These are phyloP conservation scores for Sinonovacula constricta DNA, from an alignment of 1,140 invertebrate genomes.

Conservation along the genomic window DNA sequence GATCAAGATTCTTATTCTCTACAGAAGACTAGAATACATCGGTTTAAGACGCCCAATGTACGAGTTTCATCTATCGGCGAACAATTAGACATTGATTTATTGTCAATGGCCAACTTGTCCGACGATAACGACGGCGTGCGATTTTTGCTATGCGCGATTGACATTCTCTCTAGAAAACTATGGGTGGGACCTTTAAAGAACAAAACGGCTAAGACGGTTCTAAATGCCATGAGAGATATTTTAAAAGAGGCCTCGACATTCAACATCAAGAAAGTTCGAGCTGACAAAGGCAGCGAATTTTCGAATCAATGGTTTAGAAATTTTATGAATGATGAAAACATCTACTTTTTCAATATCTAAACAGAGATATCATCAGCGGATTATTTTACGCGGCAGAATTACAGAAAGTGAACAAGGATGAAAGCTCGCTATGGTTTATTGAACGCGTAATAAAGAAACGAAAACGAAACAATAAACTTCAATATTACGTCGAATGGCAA, in stretches of 20 bases:
- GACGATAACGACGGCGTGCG: slow-evolving; percentile 39
- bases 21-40: too few species aligned
- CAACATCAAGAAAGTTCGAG: background rate
- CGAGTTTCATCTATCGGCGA: slow-evolving; percentile 32
- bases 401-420: background rate
- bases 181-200: slow-evolving; percentile 2
- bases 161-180: slow-evolving; percentile 8
- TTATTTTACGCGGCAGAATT: background rate
- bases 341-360: slow-evolving; percentile 8
- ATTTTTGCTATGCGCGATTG: slow-evolving; percentile 13
- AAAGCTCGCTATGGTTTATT: background rate
- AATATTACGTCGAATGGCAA: background rate
- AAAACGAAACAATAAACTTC: background rate
- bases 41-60: too few species aligned
- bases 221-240: slow-evolving; percentile 22
- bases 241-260: background rate
- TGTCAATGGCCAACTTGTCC: slow-evolving; percentile 37
- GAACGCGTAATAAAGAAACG: background rate
- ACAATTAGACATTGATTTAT: slow-evolving; percentile 48
- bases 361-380: background rate
- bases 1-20: slow-evolving; percentile 48
- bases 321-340: background rate
- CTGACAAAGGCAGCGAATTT: background rate
- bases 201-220: slow-evolving; percentile 41
- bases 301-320: background rate